These are phyloP conservation scores for Melanostoma mellinum DNA, from an alignment of 2,888 invertebrate species.

Conservation along the genomic window DNA sequence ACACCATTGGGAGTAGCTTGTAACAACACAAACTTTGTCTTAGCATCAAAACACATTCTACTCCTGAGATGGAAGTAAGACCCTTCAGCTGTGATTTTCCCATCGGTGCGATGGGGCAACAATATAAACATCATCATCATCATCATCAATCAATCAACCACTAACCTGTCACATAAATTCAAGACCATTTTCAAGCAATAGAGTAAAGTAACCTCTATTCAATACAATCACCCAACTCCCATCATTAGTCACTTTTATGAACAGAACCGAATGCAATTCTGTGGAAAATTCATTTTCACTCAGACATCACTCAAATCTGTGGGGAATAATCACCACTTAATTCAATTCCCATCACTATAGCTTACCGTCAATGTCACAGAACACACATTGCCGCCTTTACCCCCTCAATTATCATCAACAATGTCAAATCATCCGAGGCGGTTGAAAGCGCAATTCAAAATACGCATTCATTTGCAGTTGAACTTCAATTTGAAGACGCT, in stretches of 20 bases:
- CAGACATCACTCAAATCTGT: conserved; percentile 27
- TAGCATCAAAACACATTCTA: too few species aligned
- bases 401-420: conserved; percentile 12
- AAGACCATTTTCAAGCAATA: background rate
- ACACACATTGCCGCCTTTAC: conserved; percentile 19
- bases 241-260: conserved; percentile 6
- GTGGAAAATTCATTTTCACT: conserved; percentile 38
- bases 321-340: conserved; percentile 18
- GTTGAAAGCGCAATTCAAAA: conserved; percentile 23
- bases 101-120: background rate
- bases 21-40: too few species aligned
- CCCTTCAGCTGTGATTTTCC: conserved; percentile 16
- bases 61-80: background rate
- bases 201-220: background rate
- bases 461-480: conserved; percentile 62
- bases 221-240: background rate
- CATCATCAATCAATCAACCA: conserved; percentile 26
- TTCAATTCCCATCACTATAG: conserved; percentile 34
- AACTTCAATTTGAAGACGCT: conserved; percentile 36
- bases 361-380: conserved; percentile 57
- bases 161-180: conserved; percentile 6
- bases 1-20: too few species aligned
- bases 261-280: background rate
- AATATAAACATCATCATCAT: background rate
- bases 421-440: conserved; percentile 61